These are phyloP conservation scores for Rousettus leschenaultii DNA, from an alignment of 2,113 vertebrate species.

Conservation along the genomic window DNA sequence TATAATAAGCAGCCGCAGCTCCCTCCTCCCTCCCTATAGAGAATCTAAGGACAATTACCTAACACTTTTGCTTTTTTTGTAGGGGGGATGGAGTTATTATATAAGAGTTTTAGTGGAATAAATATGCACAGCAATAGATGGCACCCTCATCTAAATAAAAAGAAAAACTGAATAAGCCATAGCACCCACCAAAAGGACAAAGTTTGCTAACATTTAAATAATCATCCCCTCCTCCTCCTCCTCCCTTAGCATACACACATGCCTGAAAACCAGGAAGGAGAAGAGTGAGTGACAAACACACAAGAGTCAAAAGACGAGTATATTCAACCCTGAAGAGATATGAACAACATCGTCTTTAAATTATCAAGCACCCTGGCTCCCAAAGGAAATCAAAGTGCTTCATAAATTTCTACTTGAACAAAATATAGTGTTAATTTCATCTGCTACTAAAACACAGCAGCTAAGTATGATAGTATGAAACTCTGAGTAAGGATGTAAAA, in stretches of 20 bases:
- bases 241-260: slow-evolving; percentile 81
- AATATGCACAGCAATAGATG: slow-evolving; percentile 84
- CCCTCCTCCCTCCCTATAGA: slow-evolving; percentile 41
- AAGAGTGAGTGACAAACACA: slow-evolving; percentile 75
- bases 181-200: slow-evolving; percentile 72
- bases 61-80: neutral
- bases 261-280: slow-evolving; percentile 81
- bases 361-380: slow-evolving; percentile 65
- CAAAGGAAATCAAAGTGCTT: slow-evolving; percentile 73
- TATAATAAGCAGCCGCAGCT: neutral
- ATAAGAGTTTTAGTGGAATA: slow-evolving; percentile 59
- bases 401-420: slow-evolving; percentile 58
- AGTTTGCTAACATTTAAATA: slow-evolving; percentile 66
- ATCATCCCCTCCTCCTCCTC: slow-evolving; percentile 48
- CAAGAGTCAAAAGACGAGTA: slow-evolving; percentile 67
- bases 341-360: slow-evolving; percentile 59
- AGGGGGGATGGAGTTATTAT: slow-evolving; percentile 38
- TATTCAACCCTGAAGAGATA: slow-evolving; percentile 54
- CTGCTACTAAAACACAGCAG: slow-evolving; percentile 59
- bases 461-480: slow-evolving; percentile 49
- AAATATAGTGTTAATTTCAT: slow-evolving; percentile 49
- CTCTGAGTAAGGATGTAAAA: slow-evolving; percentile 43
- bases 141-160: slow-evolving; percentile 81
- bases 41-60: slow-evolving; percentile 57
- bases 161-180: slow-evolving; percentile 73